Evolutionary conservation across 2,888 invertebrate species (phyloP).

Genomic region (Eustalomyia histrio): DNA sequence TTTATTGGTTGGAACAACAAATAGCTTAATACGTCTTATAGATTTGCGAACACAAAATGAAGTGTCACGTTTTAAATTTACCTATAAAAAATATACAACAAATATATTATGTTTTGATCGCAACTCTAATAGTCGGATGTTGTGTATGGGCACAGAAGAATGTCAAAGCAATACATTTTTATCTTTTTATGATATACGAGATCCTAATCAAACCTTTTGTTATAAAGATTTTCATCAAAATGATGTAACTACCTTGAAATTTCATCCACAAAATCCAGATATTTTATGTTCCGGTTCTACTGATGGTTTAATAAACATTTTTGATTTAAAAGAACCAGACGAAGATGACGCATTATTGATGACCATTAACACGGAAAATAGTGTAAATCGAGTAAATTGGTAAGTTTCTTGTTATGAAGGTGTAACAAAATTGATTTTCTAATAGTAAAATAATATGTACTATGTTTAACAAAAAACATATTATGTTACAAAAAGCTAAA

Average conservation of each 20-base stretch:
- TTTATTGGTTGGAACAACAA: constrained; percentile 73
- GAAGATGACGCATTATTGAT: constrained; percentile 90
- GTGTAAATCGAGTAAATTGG: constrained; percentile 85
- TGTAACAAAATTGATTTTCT: too few relatives aligned
- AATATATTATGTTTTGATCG: constrained; percentile 87
- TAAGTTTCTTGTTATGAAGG: constrained; percentile 43
- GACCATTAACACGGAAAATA: constrained; percentile 89
- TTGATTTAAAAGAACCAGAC: constrained; percentile 84
- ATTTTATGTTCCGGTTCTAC: constrained; percentile 87
- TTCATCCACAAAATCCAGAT: constrained; percentile 85
- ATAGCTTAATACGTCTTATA: constrained; percentile 73
- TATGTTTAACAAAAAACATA: too few relatives aligned
- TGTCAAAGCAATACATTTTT: constrained; percentile 86
- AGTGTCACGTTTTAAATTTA: constrained; percentile 73
- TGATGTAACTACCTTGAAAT: constrained; percentile 88
- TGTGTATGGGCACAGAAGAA: constrained; percentile 88
- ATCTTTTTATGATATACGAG: constrained; percentile 89
- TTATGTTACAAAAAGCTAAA: too few relatives aligned
- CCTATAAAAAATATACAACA: constrained; percentile 73
- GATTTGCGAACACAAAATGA: constrained; percentile 80
- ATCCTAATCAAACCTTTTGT: constrained; percentile 83
- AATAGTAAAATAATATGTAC: too few relatives aligned
- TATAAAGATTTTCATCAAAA: constrained; percentile 90
- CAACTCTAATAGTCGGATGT: constrained; percentile 84
- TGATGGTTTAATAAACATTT: constrained; percentile 92